phyloP scores from a whole-genome alignment of 2,888 invertebrate species.

The Lypha dubia region DNA sequence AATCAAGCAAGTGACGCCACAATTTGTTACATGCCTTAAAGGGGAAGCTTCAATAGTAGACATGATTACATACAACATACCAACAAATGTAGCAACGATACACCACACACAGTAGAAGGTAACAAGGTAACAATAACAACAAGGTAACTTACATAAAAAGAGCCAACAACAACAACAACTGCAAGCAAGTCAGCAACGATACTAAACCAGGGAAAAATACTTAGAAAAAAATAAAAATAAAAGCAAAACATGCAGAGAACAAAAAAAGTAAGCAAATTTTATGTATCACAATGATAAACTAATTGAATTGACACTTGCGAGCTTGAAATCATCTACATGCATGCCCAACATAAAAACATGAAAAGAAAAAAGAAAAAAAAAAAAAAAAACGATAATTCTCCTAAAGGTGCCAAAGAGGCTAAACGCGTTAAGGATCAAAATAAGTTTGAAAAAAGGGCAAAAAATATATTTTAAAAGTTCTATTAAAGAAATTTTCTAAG shows the following conservation, averaged over 20 bases:
- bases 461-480: neutral
- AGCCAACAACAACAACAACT: conserved; percentile 15
- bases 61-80: conserved; percentile 66
- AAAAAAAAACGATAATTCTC: too few relatives aligned
- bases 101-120: conserved; percentile 35
- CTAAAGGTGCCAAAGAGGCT: neutral
- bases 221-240: too few relatives aligned
- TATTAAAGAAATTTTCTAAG: neutral
- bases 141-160: conserved; percentile 37
- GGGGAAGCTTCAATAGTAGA: conserved; percentile 74
- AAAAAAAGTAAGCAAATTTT: conserved; percentile 71
- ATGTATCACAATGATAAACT: conserved; percentile 73
- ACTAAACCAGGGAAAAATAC: conserved; percentile 21
- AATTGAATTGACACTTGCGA: conserved; percentile 82
- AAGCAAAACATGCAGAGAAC: conserved; percentile 38
- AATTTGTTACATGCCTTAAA: conserved; percentile 71
- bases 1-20: conserved; percentile 73
- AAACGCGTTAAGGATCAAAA: conserved; percentile 29
- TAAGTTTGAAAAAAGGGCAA: neutral
- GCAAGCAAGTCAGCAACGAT: conserved; percentile 10
- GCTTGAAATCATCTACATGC: conserved; percentile 73
- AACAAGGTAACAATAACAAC: conserved; percentile 52
- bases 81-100: conserved; percentile 37
- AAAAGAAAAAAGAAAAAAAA: conserved; percentile 13
- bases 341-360: conserved; percentile 9